phyloP scores from a whole-genome alignment of 2,888 invertebrate species.

The Lithophane ornitopus region DNA sequence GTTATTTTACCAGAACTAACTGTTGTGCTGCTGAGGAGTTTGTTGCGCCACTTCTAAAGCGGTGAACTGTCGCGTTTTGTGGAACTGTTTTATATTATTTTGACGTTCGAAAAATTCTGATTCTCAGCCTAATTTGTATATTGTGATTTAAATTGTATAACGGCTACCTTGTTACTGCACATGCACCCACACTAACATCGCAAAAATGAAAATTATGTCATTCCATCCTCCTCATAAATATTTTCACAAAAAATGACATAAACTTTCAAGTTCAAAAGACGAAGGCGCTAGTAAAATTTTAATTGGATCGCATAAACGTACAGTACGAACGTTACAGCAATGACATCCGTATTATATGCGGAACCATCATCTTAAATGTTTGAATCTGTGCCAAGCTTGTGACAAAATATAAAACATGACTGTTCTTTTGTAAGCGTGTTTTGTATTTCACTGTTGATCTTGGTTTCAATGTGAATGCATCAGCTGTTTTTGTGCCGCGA shows the following conservation, averaged over 20 bases:
- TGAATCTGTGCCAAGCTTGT: conserved; percentile 62
- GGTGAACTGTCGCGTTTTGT: no score
- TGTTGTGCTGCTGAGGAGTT: no score
- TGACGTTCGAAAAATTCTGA: no score
- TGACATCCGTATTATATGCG: conserved; percentile 63
- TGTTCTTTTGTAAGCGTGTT: conserved; percentile 44
- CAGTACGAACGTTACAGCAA: conserved; percentile 30
- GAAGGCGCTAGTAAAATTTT: conserved; percentile 45
- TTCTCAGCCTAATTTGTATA: no score
- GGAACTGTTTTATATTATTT: no score
- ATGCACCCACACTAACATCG: not conserved
- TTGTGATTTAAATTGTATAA: not conserved
- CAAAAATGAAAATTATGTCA: not conserved
- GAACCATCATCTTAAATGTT: conserved; percentile 56
- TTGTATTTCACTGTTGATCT: conserved; percentile 55
- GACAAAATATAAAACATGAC: conserved; percentile 55
- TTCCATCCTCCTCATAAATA: conserved; percentile 3
- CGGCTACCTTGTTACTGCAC: not conserved
- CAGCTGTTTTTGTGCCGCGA: conserved; percentile 44
- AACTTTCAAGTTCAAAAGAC: conserved; percentile 23
- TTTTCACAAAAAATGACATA: conserved; percentile 11
- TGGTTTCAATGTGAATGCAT: conserved; percentile 45
- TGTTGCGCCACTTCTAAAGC: no score
- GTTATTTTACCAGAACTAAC: no score
- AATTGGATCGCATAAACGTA: conserved; percentile 51